Percentiles rank a stretch among this genome's conserved stretches.
phyloP scores from a whole-genome alignment of 1,140 invertebrate genomes.

The Hypothenemus hampei region DNA sequence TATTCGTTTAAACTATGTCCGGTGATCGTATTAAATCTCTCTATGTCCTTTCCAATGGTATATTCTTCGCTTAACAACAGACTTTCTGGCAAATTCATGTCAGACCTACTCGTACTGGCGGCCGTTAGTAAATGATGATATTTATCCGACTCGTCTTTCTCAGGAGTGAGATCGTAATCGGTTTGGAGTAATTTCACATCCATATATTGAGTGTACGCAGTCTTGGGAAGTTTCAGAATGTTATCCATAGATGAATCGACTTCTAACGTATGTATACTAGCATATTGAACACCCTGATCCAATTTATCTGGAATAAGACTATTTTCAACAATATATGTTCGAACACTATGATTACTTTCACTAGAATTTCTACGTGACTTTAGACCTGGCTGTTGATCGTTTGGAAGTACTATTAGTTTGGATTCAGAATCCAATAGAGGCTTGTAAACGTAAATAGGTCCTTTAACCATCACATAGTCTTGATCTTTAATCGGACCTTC shows the following conservation, averaged over 20 bases:
- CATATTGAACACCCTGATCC: constrained; percentile 2
- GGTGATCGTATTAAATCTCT: background rate
- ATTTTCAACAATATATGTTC: constrained; percentile 12
- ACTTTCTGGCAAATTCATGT: constrained; percentile 12
- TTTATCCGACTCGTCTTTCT: constrained; percentile 23
- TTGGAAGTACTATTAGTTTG: constrained; percentile 8
- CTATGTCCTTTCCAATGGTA: background rate
- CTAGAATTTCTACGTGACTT: constrained; percentile 1
- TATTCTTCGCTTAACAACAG: constrained; percentile 16
- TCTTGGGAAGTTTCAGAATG: constrained; percentile 6
- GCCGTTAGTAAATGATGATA: constrained; percentile 28
- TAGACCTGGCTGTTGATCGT: background rate
- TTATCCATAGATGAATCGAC: constrained; percentile 9
- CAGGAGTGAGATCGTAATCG: constrained; percentile 30
- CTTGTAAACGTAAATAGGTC: constrained; percentile 29
- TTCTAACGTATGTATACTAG: constrained; percentile 5
- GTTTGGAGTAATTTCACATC: constrained; percentile 23
- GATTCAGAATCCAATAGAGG: constrained; percentile 16
- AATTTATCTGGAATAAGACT: background rate
- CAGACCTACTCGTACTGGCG: constrained; percentile 22
- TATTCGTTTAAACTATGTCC: constrained; percentile 9
- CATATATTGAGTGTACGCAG: constrained; percentile 14
- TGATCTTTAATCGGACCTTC: constrained; percentile 19
- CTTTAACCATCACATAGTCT: constrained; percentile 32
- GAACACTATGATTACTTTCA: constrained; percentile 7